Evolutionary conservation across 2,797 vertebrate genomes (phyloP).

Genomic region (Gobio occitaniae): DNA sequence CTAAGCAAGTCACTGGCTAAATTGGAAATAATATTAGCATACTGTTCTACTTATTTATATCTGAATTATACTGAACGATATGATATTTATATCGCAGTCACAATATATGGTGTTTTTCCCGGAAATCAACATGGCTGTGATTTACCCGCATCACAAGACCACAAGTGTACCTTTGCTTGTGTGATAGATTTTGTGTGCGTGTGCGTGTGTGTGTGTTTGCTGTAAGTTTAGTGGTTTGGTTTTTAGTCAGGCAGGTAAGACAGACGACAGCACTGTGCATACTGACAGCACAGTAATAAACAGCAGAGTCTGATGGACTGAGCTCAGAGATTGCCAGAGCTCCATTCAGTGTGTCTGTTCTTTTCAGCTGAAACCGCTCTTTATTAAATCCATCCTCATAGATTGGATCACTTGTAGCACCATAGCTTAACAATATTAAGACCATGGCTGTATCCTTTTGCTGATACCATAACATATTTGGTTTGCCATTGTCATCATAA

Average conservation of each 20-base stretch:
- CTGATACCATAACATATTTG: conserved; percentile 47
- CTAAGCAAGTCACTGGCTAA: no score
- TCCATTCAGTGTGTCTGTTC: background rate
- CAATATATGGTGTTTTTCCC: no score
- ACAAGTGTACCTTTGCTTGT: no score
- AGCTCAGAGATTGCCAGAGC: conserved; percentile 34
- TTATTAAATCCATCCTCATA: conserved; percentile 21
- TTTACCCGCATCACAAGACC: no score
- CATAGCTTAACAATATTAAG: conserved; percentile 1
- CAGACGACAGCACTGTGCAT: background rate
- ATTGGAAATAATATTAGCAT: no score
- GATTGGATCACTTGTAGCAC: background rate
- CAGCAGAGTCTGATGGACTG: conserved; percentile 18
- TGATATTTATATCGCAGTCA: no score
- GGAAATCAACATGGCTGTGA: background rate
- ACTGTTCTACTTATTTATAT: no score
- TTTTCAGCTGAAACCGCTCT: conserved; percentile 13
- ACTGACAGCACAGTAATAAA: conserved; percentile 29
- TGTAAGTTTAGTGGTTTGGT: conserved; percentile 1
- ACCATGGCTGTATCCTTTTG: conserved; percentile 25
- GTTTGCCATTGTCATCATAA: conserved; percentile 17
- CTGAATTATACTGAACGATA: no score
- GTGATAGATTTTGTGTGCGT: background rate
- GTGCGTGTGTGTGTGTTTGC: background rate
- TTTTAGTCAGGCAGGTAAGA: conserved; percentile 60